A percentile compares a stretch with the other conserved stretches of the same genome.
Conservation (phyloP, 37 sponge, comb jelly and placozoan species). For the Haliclona indistincta region DNA sequence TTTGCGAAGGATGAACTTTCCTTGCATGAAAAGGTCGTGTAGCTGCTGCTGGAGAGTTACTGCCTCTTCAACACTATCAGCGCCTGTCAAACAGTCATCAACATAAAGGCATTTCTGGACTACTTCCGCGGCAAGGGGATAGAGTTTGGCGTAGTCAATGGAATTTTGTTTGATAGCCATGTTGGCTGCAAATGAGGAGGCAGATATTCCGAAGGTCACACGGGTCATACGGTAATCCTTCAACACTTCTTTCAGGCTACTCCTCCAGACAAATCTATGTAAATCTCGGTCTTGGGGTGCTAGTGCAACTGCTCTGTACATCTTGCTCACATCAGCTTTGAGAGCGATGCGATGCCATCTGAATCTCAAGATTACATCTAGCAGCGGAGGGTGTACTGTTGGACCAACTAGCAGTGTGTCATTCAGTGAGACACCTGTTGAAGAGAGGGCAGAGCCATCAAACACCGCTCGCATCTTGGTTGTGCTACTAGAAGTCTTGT, state of each 20-base stretch:
- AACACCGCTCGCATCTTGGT: conserved; percentile 51
- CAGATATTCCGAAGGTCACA: conserved; percentile 22
- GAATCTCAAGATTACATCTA: conserved; percentile 37
- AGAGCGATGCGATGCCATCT: conserved; percentile 30
- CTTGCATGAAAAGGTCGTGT: conserved; percentile 10
- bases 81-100: conserved; percentile 31
- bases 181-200: conserved; percentile 40
- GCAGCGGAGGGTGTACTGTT: conserved; percentile 27
- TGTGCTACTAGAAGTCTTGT: conserved; percentile 40
- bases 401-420: conserved; percentile 39
- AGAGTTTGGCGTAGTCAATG: conserved; percentile 18
- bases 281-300: conserved; percentile 21
- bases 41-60: conserved; percentile 10
- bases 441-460: conserved; percentile 41
- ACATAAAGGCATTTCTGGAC: conserved; percentile 21
- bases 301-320: conserved; percentile 30
- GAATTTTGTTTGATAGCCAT: conserved; percentile 39
- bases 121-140: conserved; percentile 24
- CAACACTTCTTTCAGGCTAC: background rate
- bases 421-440: conserved; percentile 46
- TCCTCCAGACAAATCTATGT: conserved; percentile 31
- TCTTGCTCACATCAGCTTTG: conserved; percentile 37
- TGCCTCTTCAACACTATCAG: conserved; percentile 6
- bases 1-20: conserved; percentile 21
- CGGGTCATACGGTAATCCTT: no score